A percentile compares a stretch with the other conserved stretches of the same genome.
phyloP scores from a whole-genome alignment of 2,113 vertebrate species.

The Halichoeres trimaculatus region DNA sequence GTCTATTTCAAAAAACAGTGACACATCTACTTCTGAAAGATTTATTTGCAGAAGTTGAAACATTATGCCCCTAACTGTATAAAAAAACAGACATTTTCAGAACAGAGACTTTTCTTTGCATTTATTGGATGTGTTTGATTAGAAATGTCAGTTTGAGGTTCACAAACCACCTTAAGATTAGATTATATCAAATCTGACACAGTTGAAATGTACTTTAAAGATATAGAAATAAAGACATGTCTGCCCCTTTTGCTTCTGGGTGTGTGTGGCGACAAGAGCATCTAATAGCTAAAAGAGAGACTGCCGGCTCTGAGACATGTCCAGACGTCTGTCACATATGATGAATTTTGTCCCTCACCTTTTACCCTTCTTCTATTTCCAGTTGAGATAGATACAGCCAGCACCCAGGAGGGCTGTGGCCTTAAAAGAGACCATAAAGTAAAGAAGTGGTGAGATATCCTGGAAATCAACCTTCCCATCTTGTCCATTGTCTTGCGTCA shows the following conservation, averaged over 20 bases:
- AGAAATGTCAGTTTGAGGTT: not conserved
- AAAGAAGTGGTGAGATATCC: constrained; percentile 66
- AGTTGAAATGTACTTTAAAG: not conserved
- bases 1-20: too few species aligned
- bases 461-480: constrained; percentile 57
- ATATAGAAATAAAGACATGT: not conserved
- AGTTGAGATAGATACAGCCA: constrained; percentile 42
- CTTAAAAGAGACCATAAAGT: constrained; percentile 64
- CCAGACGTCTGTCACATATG: constrained; percentile 61
- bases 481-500: constrained; percentile 57
- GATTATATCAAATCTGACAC: not conserved
- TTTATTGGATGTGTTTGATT: not conserved
- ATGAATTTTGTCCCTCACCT: constrained; percentile 63
- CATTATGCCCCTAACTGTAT: not conserved
- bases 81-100: not conserved
- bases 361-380: constrained; percentile 61
- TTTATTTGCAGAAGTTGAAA: too few species aligned
- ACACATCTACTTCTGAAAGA: too few species aligned
- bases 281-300: constrained; percentile 33
- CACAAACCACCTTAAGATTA: not conserved
- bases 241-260: not conserved
- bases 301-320: constrained; percentile 35
- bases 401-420: constrained; percentile 49
- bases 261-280: constrained; percentile 6
- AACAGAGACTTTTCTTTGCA: not conserved